phyloP scores from a whole-genome alignment of 2,888 invertebrate genomes.

The Erannis defoliaria region DNA sequence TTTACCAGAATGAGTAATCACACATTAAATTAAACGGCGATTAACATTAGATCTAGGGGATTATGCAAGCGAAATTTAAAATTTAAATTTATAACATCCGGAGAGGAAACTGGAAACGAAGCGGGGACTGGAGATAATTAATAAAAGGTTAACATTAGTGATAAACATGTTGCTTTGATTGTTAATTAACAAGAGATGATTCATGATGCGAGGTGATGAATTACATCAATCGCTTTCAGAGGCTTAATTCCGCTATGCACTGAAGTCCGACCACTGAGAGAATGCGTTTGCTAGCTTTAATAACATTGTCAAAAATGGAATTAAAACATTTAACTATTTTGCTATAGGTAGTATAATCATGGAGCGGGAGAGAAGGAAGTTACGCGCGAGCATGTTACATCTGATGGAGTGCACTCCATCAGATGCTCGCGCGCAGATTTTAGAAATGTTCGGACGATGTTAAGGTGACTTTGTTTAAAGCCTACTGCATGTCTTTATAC shows the following conservation, averaged over 20 bases:
- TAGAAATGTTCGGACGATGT: no score
- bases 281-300: no score
- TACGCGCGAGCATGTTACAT: no score
- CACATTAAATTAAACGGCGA: constrained; percentile 20
- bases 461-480: no score
- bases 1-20: constrained; percentile 23
- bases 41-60: constrained; percentile 30
- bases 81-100: constrained; percentile 28
- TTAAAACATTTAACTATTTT: no score
- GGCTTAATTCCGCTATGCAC: neutral
- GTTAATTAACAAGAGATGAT: constrained; percentile 14
- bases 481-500: no score
- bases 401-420: no score
- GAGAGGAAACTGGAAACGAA: constrained; percentile 24
- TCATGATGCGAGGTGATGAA: constrained; percentile 8
- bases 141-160: constrained; percentile 24
- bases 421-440: no score
- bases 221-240: neutral
- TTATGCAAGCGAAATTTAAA: constrained; percentile 41
- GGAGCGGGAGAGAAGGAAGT: no score
- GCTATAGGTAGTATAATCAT: no score
- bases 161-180: constrained; percentile 23
- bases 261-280: no score
- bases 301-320: no score
- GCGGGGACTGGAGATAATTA: constrained; percentile 19